Base-by-base conservation (phyloP, 2,888 invertebrate species). In the Drosophila putrida region DNA sequence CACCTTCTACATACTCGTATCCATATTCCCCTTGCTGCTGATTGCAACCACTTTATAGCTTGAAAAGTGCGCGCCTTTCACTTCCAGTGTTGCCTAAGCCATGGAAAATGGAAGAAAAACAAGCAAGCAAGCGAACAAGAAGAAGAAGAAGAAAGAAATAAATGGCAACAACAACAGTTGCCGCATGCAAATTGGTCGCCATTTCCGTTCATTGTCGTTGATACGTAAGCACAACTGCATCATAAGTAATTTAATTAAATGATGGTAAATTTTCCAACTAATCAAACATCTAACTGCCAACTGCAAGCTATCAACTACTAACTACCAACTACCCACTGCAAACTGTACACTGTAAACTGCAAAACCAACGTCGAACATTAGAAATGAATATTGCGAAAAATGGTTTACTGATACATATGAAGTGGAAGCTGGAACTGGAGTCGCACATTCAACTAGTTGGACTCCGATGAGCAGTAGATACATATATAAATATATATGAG, bases 161-260 rank as follows among this genome's bases (percentile, higher is more conserved):
- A 63, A 6, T 8, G 31, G 28, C 59, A 28, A 8, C 47, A 71
- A 58, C 57, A 66, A 64, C 65, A 61, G 65, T 67, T 62, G 79
- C 68, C 41, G 85, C 77, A 82, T 82, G 82, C 83, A 83, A 83
- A 83, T 83, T 75, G 86, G 80, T 72, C 61, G 69, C 86, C 80
- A 85, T 83, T 83, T 88, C 88, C 88, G 88, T 77, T 88, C 77
- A 77, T 75, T 77, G 86, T 80, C 75, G 80, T 80, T 82, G 66
- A 69, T 67, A 75, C 77, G 80, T 75, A 85, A 75, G 77, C 76
- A 53, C 39, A 54, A 73, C 82, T 78, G 84, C 76, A 82, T 65
- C 77, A 79, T 77, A 77, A 77, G 73, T 75, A 88, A 88, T 79
- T 85, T 83, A 77, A 83, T 83, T 88, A 88, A 88, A 83, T 54